These are phyloP conservation scores for Menidia menidia DNA, from an alignment of 2,797 vertebrate species.

Conservation along the genomic window DNA sequence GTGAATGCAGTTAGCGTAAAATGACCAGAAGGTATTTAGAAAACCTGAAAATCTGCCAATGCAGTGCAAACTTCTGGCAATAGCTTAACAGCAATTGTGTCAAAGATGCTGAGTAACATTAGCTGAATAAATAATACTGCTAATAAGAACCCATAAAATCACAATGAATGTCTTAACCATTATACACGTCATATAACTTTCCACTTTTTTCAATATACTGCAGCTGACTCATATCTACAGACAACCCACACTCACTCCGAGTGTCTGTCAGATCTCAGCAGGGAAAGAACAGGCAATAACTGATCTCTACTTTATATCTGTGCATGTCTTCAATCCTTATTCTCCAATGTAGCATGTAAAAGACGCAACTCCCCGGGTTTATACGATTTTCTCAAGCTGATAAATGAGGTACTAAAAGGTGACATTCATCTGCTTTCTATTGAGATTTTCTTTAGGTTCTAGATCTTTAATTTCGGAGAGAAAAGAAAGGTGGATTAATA, in stretches of 20 bases:
- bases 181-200: constrained; percentile 17
- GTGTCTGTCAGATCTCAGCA: constrained; percentile 3
- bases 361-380: constrained; percentile 5
- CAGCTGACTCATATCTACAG: constrained; percentile 57
- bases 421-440: constrained; percentile 38
- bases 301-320: constrained; percentile 4
- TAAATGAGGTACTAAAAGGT: constrained; percentile 24
- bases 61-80: constrained; percentile 13
- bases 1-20: constrained; percentile 7
- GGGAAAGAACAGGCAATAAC: constrained; percentile 12
- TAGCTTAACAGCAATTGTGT: constrained; percentile 1
- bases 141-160: constrained; percentile 11
- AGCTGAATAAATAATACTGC: background rate
- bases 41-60: background rate
- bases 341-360: constrained; percentile 11
- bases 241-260: constrained; percentile 28
- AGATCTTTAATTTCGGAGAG: constrained; percentile 31
- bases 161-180: constrained; percentile 1
- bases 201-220: constrained; percentile 7
- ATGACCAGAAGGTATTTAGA: constrained; percentile 9
- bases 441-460: constrained; percentile 31
- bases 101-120: constrained; percentile 23
- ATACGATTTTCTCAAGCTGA: constrained; percentile 37
- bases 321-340: background rate
- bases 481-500: constrained; percentile 36